Percentiles rank a stretch among this genome's conserved stretches.
Evolutionary conservation across 2,113 vertebrate genomes (phyloP).

Genomic region (Cynocephalus volans): DNA sequence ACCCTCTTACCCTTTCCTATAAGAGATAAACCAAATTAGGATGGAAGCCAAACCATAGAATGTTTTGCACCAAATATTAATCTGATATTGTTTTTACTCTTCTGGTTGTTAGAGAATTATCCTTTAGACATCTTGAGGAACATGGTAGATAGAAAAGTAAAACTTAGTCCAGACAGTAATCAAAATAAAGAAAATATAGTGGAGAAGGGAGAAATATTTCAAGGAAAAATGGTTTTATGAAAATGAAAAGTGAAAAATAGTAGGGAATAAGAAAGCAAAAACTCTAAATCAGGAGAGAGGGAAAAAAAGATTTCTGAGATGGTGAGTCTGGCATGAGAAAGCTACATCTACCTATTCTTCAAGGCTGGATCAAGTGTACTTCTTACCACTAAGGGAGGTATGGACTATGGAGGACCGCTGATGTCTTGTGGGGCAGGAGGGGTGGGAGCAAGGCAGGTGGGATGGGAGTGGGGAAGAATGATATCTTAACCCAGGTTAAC

Average conservation of each 20-base stretch:
- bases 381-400: background rate
- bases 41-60: background rate
- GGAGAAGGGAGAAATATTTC: background rate
- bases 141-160: background rate
- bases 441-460: background rate
- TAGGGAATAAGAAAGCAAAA: background rate
- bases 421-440: background rate
- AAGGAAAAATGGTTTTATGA: background rate
- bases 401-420: background rate
- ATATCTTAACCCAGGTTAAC: background rate
- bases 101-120: conserved; percentile 17
- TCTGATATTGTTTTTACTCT: conserved; percentile 7
- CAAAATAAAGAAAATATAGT: background rate
- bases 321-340: background rate
- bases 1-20: background rate
- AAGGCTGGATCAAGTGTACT: background rate
- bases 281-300: background rate
- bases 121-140: conserved; percentile 34
- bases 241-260: background rate
- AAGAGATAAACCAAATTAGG: conserved; percentile 37
- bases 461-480: background rate
- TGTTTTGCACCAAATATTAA: background rate
- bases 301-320: background rate
- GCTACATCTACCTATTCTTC: background rate
- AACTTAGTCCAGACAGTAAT: background rate